Conservation (phyloP, 2,888 invertebrate genomes). For the Drosophila paramelanica region DNA sequence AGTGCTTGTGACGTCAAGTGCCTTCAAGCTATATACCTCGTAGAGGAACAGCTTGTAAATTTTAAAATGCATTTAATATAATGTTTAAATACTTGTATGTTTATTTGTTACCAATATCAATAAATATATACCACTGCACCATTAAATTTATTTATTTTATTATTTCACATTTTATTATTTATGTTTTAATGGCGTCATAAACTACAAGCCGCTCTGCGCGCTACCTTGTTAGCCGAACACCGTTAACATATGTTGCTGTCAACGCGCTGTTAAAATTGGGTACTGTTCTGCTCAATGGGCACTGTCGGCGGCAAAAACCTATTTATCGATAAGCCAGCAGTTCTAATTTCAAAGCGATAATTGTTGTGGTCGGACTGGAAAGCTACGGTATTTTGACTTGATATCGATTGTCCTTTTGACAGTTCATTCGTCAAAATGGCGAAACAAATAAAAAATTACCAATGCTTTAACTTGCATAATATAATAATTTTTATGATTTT, state of each 20-base stretch:
- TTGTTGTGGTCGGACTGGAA: not conserved
- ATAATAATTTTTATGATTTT: not conserved
- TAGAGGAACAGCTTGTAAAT: not conserved
- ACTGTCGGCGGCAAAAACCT: not conserved
- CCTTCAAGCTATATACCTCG: not conserved
- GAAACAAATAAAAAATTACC: not conserved
- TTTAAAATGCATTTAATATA: not conserved
- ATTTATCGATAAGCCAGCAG: not conserved
- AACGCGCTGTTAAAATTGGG: not conserved
- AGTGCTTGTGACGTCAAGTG: constrained; percentile 23
- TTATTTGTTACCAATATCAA: no score
- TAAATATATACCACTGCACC: no score
- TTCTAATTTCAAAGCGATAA: not conserved
- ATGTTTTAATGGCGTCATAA: not conserved
- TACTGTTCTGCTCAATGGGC: not conserved
- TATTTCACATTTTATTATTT: not conserved
- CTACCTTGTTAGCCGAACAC: not conserved
- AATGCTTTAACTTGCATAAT: not conserved
- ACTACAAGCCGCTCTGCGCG: not conserved
- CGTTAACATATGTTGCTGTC: not conserved
- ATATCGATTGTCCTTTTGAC: not conserved
- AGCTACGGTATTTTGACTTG: not conserved
- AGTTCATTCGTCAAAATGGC: not conserved
- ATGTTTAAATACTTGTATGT: not conserved
- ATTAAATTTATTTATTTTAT: no score